Base-by-base conservation (phyloP, 2,797 vertebrate genomes). In the Catamblyrhynchus diadema region DNA sequence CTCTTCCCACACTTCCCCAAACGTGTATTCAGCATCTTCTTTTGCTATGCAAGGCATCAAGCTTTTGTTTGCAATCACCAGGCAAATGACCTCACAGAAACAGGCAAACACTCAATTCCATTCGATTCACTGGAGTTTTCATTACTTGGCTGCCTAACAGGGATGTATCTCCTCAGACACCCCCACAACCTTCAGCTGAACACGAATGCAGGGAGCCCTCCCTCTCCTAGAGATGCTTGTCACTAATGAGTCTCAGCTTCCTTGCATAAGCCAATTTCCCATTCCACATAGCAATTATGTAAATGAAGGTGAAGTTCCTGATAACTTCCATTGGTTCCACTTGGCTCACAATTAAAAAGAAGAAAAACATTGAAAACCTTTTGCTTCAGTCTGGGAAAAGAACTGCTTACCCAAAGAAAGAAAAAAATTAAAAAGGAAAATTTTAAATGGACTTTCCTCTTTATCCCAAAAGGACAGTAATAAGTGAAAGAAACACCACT, bases 271-370 rank as follows among this genome's bases (percentile, higher is more conserved):
- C 47, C 28, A 90, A 73, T 94, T 95, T 88, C 73, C 62, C 21
- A 30, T 64, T 69, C 27, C 57, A 81, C 57, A 70, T 12, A 73
- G 59, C 25, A 91, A 88, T 93, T 95, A 95, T 62, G 54, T 41
- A 94, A 95, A 95, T 70, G 9, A 81, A 94, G 54, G 70, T 79
- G 51, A 90, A 78, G 32, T 23, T 88, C 47, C 73, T 60, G 71
- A 48, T 79, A 90, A 60, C 14, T 81, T 83, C 28, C 14, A 48
- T 21, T 79, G 70, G 25, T 47, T 90, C 24, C 41, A 74, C 42
- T 83, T 13, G 2, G 23, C 23, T 93, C 33, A 61, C 0, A 2
- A 86, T 74, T 78, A 64, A 81, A 86, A 83, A 61, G 21, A 80
- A 48, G 2, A 86, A 81, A 53, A 65, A n/a, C 12, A n/a, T 19